Conservation (phyloP, 2,797 vertebrate genomes). For the Otolemur crassicaudatus region DNA sequence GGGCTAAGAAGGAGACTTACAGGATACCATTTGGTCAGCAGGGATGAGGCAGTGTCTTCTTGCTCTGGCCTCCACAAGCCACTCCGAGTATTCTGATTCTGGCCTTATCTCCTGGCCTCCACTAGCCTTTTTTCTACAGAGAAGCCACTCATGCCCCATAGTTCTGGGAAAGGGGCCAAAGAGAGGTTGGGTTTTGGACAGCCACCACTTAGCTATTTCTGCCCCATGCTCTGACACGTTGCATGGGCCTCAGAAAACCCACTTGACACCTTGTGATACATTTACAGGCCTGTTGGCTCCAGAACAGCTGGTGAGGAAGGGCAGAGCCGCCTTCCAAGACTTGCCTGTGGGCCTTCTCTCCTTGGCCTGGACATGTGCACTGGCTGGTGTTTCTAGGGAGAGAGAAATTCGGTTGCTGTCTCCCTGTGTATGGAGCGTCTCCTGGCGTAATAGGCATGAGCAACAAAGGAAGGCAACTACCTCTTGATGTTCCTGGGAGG, state of each 20-base stretch:
- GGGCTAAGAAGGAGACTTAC: rapidly evolving
- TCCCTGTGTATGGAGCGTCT: not conserved
- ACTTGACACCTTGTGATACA: not conserved
- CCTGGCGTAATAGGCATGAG: not conserved
- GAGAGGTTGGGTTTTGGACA: not conserved
- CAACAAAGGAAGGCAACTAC: not conserved
- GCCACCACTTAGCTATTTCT: not conserved
- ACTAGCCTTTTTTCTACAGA: not conserved
- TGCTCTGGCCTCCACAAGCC: not conserved
- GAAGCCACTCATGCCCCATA: not conserved
- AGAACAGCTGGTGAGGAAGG: not conserved
- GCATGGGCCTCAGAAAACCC: not conserved
- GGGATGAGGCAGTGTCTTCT: not conserved
- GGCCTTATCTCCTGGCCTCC: not conserved
- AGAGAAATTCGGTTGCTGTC: not conserved
- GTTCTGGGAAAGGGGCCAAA: not conserved
- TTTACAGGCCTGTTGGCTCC: not conserved
- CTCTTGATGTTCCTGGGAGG: not conserved
- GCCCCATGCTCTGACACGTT: not conserved
- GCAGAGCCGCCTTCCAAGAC: not conserved
- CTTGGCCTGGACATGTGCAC: rapidly evolving
- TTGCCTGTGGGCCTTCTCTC: not conserved
- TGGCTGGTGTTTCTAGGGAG: not conserved
- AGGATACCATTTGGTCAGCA: not conserved
- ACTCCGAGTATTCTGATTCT: not conserved